These are phyloP conservation scores for Sepioteuthis lessoniana DNA, from an alignment of 2,888 invertebrate genomes.

Conservation along the genomic window DNA sequence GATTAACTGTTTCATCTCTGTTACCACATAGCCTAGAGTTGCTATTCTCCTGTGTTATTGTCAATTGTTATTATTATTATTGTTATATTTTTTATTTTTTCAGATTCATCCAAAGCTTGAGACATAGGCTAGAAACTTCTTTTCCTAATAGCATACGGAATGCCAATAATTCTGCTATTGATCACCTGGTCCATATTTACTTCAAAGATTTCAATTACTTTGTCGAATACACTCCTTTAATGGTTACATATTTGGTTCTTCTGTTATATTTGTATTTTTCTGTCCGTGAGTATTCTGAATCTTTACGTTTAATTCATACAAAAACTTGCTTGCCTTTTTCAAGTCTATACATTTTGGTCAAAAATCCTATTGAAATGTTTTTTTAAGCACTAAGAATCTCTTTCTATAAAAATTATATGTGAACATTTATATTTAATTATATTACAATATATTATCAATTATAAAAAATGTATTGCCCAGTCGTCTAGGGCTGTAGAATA, in stretches of 20 bases:
- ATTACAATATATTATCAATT: no score
- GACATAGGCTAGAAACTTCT: slow-evolving; percentile 60
- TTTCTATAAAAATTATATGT: background rate
- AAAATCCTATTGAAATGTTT: background rate
- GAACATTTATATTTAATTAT: no score
- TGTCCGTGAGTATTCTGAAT: slow-evolving; percentile 79
- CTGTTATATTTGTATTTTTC: slow-evolving; percentile 96
- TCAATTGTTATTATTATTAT: no score
- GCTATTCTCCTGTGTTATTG: no score
- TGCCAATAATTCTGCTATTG: slow-evolving; percentile 64
- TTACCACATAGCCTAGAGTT: no score
- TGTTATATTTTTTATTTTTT: slow-evolving; percentile 66
- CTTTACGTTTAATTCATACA: background rate
- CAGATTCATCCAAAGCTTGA: slow-evolving; percentile 86
- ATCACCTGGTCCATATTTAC: slow-evolving; percentile 82
- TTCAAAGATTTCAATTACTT: slow-evolving; percentile 83
- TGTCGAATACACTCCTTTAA: slow-evolving; percentile 81
- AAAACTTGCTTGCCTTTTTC: background rate
- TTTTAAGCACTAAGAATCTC: background rate
- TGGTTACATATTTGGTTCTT: slow-evolving; percentile 87
- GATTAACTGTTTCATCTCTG: no score
- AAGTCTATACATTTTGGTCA: background rate
- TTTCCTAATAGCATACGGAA: slow-evolving; percentile 65
- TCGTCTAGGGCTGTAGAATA: no score
- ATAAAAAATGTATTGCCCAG: no score